A percentile compares a stretch with the other conserved stretches of the same genome.
Evolutionary conservation across 2,113 vertebrate genomes (phyloP).

Genomic region (Brevimyrus niger): DNA sequence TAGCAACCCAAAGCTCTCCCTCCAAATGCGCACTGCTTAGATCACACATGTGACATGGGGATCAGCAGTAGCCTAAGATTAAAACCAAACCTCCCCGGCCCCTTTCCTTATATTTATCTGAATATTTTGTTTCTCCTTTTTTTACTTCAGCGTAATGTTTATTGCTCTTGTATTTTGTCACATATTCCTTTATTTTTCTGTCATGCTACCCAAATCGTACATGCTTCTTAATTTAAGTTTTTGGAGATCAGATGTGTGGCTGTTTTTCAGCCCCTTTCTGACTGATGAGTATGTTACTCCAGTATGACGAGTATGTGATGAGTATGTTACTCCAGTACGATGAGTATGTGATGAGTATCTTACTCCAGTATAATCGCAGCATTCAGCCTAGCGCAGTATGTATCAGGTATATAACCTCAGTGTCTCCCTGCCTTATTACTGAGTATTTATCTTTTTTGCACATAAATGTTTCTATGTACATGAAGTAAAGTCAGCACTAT

Average conservation of each 20-base stretch:
- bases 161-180: conserved; percentile 39
- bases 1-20: not conserved
- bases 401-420: conserved; percentile 42
- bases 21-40: conserved; percentile 35
- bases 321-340: conserved; percentile 6
- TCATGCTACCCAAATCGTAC: not conserved
- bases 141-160: conserved; percentile 32
- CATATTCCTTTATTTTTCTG: conserved; percentile 33
- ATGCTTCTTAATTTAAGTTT: conserved; percentile 7
- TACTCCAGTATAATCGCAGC: not conserved
- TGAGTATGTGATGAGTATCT: conserved; percentile 14
- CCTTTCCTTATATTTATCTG: conserved; percentile 45
- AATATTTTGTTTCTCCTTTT: conserved; percentile 37
- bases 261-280: conserved; percentile 30
- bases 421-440: conserved; percentile 18
- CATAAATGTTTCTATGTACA: conserved; percentile 31
- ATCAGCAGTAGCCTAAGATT: not conserved
- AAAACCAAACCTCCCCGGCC: conserved; percentile 32
- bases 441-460: conserved; percentile 23
- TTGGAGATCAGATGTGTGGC: not conserved
- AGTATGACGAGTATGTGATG: not conserved
- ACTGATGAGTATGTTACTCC: conserved; percentile 25
- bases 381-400: conserved; percentile 27
- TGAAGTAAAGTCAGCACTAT: conserved; percentile 50
- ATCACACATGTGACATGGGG: conserved; percentile 17